These are phyloP conservation scores for Struthidea cinerea DNA, from an alignment of 2,113 vertebrate genomes.

Conservation along the genomic window DNA sequence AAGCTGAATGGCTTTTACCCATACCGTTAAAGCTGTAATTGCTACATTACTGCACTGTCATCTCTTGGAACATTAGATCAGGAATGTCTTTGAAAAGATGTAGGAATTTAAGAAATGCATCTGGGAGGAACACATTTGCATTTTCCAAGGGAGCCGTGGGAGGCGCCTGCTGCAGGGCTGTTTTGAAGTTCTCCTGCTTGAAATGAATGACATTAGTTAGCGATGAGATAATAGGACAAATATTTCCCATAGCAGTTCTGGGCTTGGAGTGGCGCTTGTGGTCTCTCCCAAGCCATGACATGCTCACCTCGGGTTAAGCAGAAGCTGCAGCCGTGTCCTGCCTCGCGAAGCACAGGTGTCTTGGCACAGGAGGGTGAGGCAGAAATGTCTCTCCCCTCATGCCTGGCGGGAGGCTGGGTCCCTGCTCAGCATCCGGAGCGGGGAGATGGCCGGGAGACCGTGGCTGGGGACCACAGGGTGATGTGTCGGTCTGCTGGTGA, in stretches of 20 bases:
- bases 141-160: background rate
- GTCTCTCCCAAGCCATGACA: background rate
- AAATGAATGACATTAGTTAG: constrained; percentile 41
- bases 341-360: accelerated
- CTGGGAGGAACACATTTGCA: constrained; percentile 25
- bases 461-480: background rate
- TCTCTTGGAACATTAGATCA: background rate
- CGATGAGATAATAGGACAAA: background rate
- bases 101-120: constrained; percentile 41
- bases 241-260: background rate
- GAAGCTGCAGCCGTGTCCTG: background rate
- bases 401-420: background rate
- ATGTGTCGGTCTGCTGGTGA: background rate
- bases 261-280: background rate
- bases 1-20: background rate
- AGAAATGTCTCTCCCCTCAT: accelerated
- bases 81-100: constrained; percentile 2
- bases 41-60: constrained; percentile 38
- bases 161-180: background rate
- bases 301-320: accelerated
- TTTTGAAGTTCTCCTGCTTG: constrained; percentile 11
- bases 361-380: background rate
- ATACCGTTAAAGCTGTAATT: background rate
- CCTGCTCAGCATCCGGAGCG: accelerated
- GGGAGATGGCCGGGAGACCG: accelerated